Evolutionary conservation across 1,140 invertebrate species (phyloP).

Genomic region (Chrysomallon squamiferum): DNA sequence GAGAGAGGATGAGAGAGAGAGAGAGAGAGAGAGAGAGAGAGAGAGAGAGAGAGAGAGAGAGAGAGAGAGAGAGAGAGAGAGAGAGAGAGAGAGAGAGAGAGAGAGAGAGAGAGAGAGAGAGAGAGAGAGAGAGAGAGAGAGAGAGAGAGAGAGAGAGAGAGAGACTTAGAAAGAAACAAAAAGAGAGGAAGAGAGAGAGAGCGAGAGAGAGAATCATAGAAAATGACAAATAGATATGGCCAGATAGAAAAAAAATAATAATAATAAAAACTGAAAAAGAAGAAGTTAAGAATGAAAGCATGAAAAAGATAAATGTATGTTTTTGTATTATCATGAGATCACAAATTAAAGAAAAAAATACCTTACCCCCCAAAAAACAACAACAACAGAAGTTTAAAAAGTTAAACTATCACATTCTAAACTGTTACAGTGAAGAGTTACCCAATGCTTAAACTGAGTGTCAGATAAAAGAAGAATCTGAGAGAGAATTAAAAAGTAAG

Average conservation of each 20-base stretch:
- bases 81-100: constrained; percentile 10
- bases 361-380: too few relatives aligned
- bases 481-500: too few relatives aligned
- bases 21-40: constrained; percentile 8
- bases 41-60: constrained; percentile 8
- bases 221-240: background rate
- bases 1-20: constrained; percentile 4
- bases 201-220: background rate
- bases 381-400: too few relatives aligned
- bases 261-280: background rate
- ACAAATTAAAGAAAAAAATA: too few relatives aligned
- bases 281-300: too few relatives aligned
- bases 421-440: too few relatives aligned
- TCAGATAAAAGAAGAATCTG: too few relatives aligned
- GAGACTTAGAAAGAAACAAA: background rate
- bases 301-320: too few relatives aligned
- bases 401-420: too few relatives aligned
- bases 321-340: too few relatives aligned
- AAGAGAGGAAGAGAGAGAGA: background rate
- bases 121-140: constrained; percentile 3
- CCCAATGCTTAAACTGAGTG: too few relatives aligned
- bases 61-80: constrained; percentile 9
- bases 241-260: background rate
- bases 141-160: background rate
- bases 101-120: constrained; percentile 7